Evolutionary conservation across 1,140 invertebrate genomes (phyloP), one percentile per base, ranked within the genome.

Genomic region (Cardiocondyla obscurior): DNA sequence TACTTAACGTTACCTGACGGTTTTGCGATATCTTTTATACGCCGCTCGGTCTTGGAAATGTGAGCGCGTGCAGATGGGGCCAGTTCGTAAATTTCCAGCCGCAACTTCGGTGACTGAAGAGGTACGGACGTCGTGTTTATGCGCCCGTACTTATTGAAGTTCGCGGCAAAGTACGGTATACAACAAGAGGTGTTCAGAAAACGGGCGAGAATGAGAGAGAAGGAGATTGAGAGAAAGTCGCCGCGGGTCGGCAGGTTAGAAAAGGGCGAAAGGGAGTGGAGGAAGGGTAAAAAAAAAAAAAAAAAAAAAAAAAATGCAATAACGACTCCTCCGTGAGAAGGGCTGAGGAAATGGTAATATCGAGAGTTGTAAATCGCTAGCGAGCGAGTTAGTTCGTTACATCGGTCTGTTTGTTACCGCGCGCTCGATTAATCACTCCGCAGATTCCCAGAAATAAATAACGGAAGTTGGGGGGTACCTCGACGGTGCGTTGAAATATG

Each of bases 221-320:
- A 2, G 10, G 49, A 19, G 22, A 33, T n/a, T n/a, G 36, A 30
- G 14, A 62, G 58, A 42, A 42, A 62, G 58, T 62, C 33, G 19
- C 10, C 33, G 58, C 33, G 33, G 58, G 12, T 22, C 5, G 10
- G 58, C 19, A 7, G 25, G 2, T 5, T 19, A 22, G n/a, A 57
- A 16, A 16, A 33, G 19, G 46, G 12, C 12, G 12, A 12, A 55
- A 12, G 42, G 62, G 28, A 30, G 19, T 2, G 64, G 22, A 33
- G 57, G n/a, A n/a, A n/a, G n/a, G n/a, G n/a, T n/a, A n/a, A n/a
- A n/a, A n/a, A n/a, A n/a, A n/a, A n/a, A n/a, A n/a, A n/a, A n/a
- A n/a, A n/a, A n/a, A n/a, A n/a, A n/a, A n/a, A n/a, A n/a, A 74
- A 82, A 74, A 82, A 76, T 70, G 69, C 74, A 79, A 79, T 79